phyloP scores from a whole-genome alignment of 2,888 invertebrate species.

The Corbicula japonica region DNA sequence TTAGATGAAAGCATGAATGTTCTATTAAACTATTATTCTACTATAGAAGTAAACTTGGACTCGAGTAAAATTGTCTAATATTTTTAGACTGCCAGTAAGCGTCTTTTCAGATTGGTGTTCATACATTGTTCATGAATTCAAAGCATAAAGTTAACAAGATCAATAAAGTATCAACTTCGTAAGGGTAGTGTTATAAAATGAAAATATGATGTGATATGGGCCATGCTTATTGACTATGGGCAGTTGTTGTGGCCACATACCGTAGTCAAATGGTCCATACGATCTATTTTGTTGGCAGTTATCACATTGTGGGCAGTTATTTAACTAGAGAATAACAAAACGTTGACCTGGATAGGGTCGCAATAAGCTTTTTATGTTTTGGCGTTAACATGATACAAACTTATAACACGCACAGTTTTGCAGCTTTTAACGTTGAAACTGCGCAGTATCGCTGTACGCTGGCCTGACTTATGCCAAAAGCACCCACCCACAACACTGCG shows the following conservation, averaged over 20 bases:
- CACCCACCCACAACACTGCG: conserved; percentile 76
- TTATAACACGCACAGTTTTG: conserved; percentile 70
- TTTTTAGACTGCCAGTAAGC: not conserved
- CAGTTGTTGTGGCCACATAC: too few species aligned
- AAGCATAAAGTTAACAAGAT: too few species aligned
- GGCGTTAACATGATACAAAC: not conserved
- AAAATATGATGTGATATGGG: too few species aligned
- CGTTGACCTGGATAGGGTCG: not conserved
- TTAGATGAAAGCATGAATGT: not conserved
- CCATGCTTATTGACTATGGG: too few species aligned
- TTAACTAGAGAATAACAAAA: not conserved
- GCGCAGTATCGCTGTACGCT: conserved; percentile 81
- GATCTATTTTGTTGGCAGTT: not conserved
- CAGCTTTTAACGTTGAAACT: conserved; percentile 71
- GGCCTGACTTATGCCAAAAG: conserved; percentile 81
- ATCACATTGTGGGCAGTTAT: not conserved
- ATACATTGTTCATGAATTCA: too few species aligned
- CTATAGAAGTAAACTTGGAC: not conserved
- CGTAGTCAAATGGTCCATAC: not conserved
- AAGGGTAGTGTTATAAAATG: too few species aligned
- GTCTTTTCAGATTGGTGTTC: too few species aligned
- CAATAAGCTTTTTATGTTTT: not conserved
- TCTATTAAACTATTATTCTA: not conserved
- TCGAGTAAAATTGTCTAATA: not conserved
- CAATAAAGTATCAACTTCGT: too few species aligned